Conservation (phyloP, 2,888 invertebrate species). For the Timandra comae region DNA sequence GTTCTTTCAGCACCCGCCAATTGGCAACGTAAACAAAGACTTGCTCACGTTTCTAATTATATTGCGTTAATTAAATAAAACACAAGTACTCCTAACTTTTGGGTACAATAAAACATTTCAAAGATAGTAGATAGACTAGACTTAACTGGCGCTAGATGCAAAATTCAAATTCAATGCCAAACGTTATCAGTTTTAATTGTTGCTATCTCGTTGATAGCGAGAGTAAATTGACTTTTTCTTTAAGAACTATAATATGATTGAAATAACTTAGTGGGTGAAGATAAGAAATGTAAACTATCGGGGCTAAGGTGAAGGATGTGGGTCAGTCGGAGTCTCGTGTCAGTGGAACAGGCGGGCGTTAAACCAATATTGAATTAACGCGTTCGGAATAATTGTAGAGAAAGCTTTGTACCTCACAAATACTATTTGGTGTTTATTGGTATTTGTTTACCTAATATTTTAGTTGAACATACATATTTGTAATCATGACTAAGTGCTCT, state of each 20-base stretch:
- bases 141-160: background rate
- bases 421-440: conserved; percentile 26
- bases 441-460: no score
- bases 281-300: conserved; percentile 28
- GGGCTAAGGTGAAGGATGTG: conserved; percentile 53
- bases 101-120: conserved; percentile 6
- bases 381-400: conserved; percentile 64
- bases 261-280: conserved; percentile 21
- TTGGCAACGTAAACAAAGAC: conserved; percentile 25
- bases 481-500: no score
- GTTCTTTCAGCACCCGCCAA: conserved; percentile 21
- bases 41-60: conserved; percentile 21
- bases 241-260: conserved; percentile 18
- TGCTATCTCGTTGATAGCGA: conserved; percentile 24
- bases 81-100: conserved; percentile 2
- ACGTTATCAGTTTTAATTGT: conserved; percentile 19
- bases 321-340: conserved; percentile 41
- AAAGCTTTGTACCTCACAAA: conserved; percentile 42
- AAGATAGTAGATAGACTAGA: background rate
- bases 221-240: conserved; percentile 23
- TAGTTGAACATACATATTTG: no score
- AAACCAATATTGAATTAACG: conserved; percentile 72
- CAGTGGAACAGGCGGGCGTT: conserved; percentile 40
- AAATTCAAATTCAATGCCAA: conserved; percentile 12
- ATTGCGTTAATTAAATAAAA: conserved; percentile 17